Percentiles rank a stretch among this genome's conserved stretches.
phyloP scores from a whole-genome alignment of 2,797 vertebrate genomes.

The Enteromius unitaeniatus region DNA sequence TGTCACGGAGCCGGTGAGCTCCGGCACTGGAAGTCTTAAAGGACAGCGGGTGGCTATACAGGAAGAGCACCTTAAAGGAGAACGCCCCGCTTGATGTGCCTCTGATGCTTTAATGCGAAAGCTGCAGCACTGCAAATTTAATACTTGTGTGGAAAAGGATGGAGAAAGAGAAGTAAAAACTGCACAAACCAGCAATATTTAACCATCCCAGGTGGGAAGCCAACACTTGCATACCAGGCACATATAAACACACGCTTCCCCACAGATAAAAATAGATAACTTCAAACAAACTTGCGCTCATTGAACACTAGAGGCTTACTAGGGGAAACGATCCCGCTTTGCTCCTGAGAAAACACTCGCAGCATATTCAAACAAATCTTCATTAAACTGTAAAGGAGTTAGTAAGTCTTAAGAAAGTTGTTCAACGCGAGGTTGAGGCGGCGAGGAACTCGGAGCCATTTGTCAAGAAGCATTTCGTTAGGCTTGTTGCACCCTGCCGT shows the following conservation, averaged over 20 bases:
- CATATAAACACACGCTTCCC: slow-evolving; percentile 68
- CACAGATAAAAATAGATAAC: slow-evolving; percentile 71
- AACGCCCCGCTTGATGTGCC: slow-evolving; percentile 54
- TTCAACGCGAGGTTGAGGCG: not conserved
- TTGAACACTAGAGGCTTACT: slow-evolving; percentile 56
- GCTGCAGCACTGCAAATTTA: slow-evolving; percentile 71
- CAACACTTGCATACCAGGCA: slow-evolving; percentile 70
- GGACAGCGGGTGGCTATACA: slow-evolving; percentile 58
- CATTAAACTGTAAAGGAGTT: slow-evolving; percentile 21
- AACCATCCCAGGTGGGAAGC: slow-evolving; percentile 70
- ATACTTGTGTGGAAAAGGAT: slow-evolving; percentile 50
- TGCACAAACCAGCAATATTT: slow-evolving; percentile 79
- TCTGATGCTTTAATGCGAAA: slow-evolving; percentile 55
- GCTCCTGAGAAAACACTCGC: slow-evolving; percentile 39
- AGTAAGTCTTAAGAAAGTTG: slow-evolving; percentile 24
- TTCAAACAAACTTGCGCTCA: slow-evolving; percentile 70
- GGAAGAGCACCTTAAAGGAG: slow-evolving; percentile 60
- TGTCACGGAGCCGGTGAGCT: slow-evolving; percentile 62
- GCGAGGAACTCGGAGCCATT: not conserved
- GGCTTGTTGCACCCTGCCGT: slow-evolving; percentile 11
- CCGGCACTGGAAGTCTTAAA: slow-evolving; percentile 65
- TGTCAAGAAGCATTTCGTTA: slow-evolving; percentile 16
- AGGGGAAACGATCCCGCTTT: slow-evolving; percentile 49
- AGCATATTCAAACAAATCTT: slow-evolving; percentile 49
- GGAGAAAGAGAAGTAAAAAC: slow-evolving; percentile 67